phyloP scores from a whole-genome alignment of 1,140 invertebrate genomes.

The Gryon sp. region DNA sequence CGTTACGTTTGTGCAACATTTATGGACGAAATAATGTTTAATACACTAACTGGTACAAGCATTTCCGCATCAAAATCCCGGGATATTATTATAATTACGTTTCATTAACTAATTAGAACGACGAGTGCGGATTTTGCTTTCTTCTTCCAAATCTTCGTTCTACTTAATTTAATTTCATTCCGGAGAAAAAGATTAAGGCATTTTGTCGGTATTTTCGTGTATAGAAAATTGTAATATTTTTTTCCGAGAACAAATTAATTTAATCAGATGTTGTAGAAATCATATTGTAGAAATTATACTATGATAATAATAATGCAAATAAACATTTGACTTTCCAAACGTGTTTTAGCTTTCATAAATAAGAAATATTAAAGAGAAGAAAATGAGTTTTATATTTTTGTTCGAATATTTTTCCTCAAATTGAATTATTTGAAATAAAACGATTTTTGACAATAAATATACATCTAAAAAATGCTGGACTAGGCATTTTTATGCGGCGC shows the following conservation, averaged over 20 bases:
- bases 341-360: too few relatives aligned
- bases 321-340: too few relatives aligned
- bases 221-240: too few relatives aligned
- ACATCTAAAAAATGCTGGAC: conserved; percentile 15
- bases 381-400: too few relatives aligned
- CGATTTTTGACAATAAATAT: conserved; percentile 15
- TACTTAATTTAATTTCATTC: neutral
- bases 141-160: neutral
- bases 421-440: conserved; percentile 1
- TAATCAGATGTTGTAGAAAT: too few relatives aligned
- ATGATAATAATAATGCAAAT: too few relatives aligned
- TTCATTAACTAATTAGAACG: conserved; percentile 23
- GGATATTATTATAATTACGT: neutral
- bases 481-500: conserved; percentile 27
- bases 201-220: too few relatives aligned
- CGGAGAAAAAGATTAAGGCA: too few relatives aligned
- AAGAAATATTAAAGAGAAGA: too few relatives aligned
- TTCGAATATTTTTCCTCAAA: neutral
- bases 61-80: neutral
- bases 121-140: neutral
- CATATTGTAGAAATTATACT: too few relatives aligned
- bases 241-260: too few relatives aligned
- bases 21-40: conserved; percentile 19
- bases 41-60: conserved; percentile 1
- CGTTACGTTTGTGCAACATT: conserved; percentile 6